Conservation (phyloP, 2,113 vertebrate species). For the Machaerirhynchus nigripectus region DNA sequence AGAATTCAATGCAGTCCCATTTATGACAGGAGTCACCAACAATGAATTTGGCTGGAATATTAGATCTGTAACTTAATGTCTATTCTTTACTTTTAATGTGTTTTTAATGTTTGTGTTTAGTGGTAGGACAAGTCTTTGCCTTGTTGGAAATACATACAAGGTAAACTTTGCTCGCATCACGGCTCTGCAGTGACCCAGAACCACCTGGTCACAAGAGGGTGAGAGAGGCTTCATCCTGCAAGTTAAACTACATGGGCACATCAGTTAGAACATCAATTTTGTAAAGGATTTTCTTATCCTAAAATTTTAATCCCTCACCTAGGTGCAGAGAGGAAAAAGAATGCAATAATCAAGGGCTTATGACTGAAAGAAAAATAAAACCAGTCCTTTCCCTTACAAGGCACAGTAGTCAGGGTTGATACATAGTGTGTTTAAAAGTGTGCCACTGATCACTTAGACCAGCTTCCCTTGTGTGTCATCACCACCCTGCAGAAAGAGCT, state of each 20-base stretch:
- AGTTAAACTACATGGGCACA: background rate
- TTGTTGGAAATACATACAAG: background rate
- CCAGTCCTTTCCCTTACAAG: background rate
- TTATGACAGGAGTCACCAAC: conserved; percentile 81
- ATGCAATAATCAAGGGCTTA: background rate
- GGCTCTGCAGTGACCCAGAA: background rate
- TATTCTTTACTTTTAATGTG: background rate
- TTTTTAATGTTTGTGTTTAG: background rate
- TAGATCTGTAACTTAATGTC: conserved; percentile 26
- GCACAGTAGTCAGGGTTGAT: background rate
- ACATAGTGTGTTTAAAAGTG: background rate
- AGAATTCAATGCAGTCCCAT: conserved; percentile 71
- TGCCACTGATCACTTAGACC: background rate
- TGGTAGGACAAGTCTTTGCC: background rate
- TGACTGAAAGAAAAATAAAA: background rate
- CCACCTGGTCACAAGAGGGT: background rate
- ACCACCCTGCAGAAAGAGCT: background rate
- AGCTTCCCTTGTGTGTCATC: background rate
- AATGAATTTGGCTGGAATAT: conserved; percentile 85
- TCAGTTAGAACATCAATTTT: background rate
- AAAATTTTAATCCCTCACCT: background rate
- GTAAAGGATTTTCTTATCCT: background rate
- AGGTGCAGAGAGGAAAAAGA: background rate
- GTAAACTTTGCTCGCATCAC: background rate
- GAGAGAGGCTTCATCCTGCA: background rate